Base-by-base conservation (phyloP, 2,888 invertebrate genomes). In the Eueremaeus valkanovi region DNA sequence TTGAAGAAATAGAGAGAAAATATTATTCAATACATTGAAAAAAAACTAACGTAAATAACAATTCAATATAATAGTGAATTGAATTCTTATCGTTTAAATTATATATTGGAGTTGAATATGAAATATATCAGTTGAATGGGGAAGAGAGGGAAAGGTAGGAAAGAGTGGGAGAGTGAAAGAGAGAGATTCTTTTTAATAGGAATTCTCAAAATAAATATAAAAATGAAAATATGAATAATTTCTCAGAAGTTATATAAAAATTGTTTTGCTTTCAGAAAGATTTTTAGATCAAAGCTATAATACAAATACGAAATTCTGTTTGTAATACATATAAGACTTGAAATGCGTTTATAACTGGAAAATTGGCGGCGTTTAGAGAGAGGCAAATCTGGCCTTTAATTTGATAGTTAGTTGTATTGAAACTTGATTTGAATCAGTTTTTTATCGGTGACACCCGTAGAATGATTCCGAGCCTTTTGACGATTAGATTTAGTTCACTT, bases 341-440 rank as follows among this genome's bases (percentile, higher is more conserved):
- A 61, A 16, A 61, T 61, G 61, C 61, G 61, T 61, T 61, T 21
- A 61, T 61, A 61, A 61, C 29, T 51, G 13, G 61, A 61, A 61
- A 61, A 61, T 61, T 29, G 18, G 29, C 29, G 27, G 11, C 21
- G 21, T 51, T 51, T 51, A 51, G n/a, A 21, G n/a, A 13, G 9
- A 58, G 27, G 24, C 13, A 18, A 61, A n/a, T 61, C 61, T 31
- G 61, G 29, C 61, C 29, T 61, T 61, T 61, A 61, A 61, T 61
- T 61, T 61, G 61, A 11, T 33, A 29, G 51, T 51, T 5, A 5
- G 5, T 51, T 31, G 11, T 27, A 61, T 13, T 8, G 16, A 29
- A 31, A 61, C 29, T 61, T 61, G 61, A 61, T 61, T 61, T 33
- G 13, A 61, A 61, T 61, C 61, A 31, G 29, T 45, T 21, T 21